Percentiles rank a stretch among this genome's conserved stretches.
Evolutionary conservation across 1,140 invertebrate genomes (phyloP).

Genomic region (Apis dorsata): DNA sequence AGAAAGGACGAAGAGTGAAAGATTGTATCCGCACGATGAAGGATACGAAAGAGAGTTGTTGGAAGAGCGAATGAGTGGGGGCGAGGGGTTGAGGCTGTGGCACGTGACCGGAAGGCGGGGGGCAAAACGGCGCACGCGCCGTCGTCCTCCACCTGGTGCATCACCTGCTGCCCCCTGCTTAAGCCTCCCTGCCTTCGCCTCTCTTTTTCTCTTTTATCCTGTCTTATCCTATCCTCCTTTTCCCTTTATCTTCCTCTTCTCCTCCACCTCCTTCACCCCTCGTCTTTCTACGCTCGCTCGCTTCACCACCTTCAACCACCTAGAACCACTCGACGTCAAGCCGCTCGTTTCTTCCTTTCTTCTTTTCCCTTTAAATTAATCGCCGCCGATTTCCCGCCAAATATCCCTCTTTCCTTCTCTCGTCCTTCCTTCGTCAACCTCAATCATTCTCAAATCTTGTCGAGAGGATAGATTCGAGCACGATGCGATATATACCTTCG

Average conservation of each 20-base stretch:
- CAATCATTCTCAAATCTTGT: no score
- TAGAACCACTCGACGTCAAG: conserved; percentile 43
- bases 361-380: conserved; percentile 54
- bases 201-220: conserved; percentile 56
- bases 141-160: conserved; percentile 79
- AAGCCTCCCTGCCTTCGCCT: conserved; percentile 67
- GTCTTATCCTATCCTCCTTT: conserved; percentile 33
- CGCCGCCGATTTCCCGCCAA: conserved; percentile 44
- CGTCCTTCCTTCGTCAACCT: no score
- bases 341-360: conserved; percentile 50
- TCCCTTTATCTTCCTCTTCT: conserved; percentile 46
- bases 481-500: no score
- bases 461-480: no score
- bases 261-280: conserved; percentile 44
- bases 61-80: conserved; percentile 42
- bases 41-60: conserved; percentile 50
- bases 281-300: conserved; percentile 21
- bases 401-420: no score
- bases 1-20: conserved; percentile 10
- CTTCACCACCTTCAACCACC: conserved; percentile 53
- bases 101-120: conserved; percentile 78
- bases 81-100: conserved; percentile 65
- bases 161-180: conserved; percentile 79
- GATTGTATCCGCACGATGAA: background rate
- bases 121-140: conserved; percentile 77